These are phyloP conservation scores for Cyclophora albipunctata DNA, from an alignment of 2,888 invertebrate genomes.

Conservation along the genomic window DNA sequence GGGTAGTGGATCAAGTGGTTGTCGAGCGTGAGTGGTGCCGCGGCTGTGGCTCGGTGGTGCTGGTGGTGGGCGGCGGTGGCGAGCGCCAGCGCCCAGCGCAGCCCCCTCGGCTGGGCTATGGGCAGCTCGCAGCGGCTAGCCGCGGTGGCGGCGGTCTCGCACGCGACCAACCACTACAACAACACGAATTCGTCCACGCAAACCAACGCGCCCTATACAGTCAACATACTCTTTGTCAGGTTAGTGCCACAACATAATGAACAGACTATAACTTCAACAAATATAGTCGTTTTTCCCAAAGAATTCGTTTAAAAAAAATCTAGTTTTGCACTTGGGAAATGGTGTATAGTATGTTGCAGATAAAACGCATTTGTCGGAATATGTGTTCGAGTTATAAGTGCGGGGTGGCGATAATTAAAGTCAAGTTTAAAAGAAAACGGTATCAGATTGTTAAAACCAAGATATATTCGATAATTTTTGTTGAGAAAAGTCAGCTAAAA, in stretches of 20 bases:
- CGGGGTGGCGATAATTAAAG: too few relatives aligned
- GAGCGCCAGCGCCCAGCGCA: slow-evolving; percentile 60
- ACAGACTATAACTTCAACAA: too few relatives aligned
- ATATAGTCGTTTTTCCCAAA: too few relatives aligned
- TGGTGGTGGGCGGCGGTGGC: slow-evolving; percentile 51
- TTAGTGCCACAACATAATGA: slow-evolving; percentile 51
- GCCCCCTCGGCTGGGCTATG: slow-evolving; percentile 77
- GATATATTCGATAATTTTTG: too few relatives aligned
- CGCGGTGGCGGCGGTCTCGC: slow-evolving; percentile 68
- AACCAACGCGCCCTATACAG: slow-evolving; percentile 48
- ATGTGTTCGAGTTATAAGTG: too few relatives aligned
- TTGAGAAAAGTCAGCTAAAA: too few relatives aligned
- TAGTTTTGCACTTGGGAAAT: too few relatives aligned
- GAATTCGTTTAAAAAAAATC: too few relatives aligned
- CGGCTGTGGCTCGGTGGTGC: slow-evolving; percentile 59
- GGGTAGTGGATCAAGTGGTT: background rate
- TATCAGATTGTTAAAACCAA: too few relatives aligned
- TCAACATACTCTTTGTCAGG: slow-evolving; percentile 86
- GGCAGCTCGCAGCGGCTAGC: slow-evolving; percentile 80
- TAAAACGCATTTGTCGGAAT: too few relatives aligned
- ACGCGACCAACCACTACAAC: slow-evolving; percentile 62
- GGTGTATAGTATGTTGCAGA: too few relatives aligned
- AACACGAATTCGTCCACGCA: slow-evolving; percentile 56
- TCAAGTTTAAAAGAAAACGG: too few relatives aligned
- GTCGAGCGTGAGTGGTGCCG: slow-evolving; percentile 1